phyloP scores from a whole-genome alignment of 2,113 vertebrate species.

The Choloepus hoffmanni region DNA sequence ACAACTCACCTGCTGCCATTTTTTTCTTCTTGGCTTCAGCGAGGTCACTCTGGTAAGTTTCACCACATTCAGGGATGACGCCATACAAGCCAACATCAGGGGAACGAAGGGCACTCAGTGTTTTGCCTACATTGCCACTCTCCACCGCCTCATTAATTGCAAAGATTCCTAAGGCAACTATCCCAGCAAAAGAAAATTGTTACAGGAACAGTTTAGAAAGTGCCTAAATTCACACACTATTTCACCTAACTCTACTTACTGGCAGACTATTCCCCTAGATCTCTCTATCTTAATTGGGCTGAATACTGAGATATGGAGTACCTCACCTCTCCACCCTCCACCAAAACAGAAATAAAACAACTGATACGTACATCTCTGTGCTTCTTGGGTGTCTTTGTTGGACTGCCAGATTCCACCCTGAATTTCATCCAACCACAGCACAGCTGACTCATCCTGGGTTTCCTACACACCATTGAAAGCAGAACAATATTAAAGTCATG shows the following conservation, averaged over 20 bases:
- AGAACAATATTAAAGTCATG: slow-evolving; percentile 7
- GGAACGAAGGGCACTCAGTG: slow-evolving; percentile 90
- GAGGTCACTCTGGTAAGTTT: slow-evolving; percentile 93
- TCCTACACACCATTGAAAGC: slow-evolving; percentile 87
- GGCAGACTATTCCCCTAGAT: background rate
- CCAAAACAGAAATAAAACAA: background rate
- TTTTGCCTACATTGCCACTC: slow-evolving; percentile 88
- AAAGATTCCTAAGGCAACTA: slow-evolving; percentile 95
- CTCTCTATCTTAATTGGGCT: background rate
- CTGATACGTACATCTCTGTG: slow-evolving; percentile 90
- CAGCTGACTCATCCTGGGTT: slow-evolving; percentile 95
- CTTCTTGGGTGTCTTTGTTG: slow-evolving; percentile 95
- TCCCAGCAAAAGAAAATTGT: background rate
- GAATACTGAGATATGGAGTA: background rate
- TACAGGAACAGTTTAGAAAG: background rate
- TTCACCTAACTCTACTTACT: background rate
- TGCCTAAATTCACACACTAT: background rate
- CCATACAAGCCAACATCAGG: slow-evolving; percentile 94
- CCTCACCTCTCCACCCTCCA: background rate
- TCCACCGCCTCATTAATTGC: slow-evolving; percentile 95
- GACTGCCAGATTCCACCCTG: slow-evolving; percentile 93
- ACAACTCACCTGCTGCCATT: slow-evolving; percentile 88
- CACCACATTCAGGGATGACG: slow-evolving; percentile 94
- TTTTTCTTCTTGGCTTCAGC: slow-evolving; percentile 89
- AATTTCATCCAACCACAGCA: slow-evolving; percentile 99